Conservation (phyloP, 2,888 invertebrate species). For the Apodemia hepburni region DNA sequence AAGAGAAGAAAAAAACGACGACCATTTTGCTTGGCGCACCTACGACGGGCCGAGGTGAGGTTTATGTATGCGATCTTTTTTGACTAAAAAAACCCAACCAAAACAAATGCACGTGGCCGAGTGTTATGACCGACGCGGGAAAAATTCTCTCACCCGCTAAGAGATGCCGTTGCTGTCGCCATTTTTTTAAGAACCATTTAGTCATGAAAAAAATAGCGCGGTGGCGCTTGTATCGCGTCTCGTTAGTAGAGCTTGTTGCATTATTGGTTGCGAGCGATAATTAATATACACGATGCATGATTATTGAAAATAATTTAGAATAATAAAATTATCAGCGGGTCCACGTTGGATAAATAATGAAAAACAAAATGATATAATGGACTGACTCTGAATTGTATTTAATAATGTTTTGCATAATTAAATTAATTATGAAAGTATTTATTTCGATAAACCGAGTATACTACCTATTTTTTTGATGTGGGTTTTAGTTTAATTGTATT, state of each 20-base stretch:
- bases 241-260: slow-evolving; percentile 21
- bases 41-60: slow-evolving; percentile 65
- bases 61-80: slow-evolving; percentile 76
- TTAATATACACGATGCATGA: slow-evolving; percentile 28
- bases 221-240: slow-evolving; percentile 56
- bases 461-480: slow-evolving; percentile 2
- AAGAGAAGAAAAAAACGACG: slow-evolving; percentile 80
- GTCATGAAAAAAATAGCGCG: slow-evolving; percentile 62
- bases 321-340: slow-evolving; percentile 31
- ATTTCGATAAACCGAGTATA: slow-evolving; percentile 15
- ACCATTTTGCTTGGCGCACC: slow-evolving; percentile 78
- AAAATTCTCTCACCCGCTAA: slow-evolving; percentile 68
- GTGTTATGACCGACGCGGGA: slow-evolving; percentile 75
- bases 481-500: not conserved
- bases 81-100: slow-evolving; percentile 75
- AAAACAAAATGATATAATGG: slow-evolving; percentile 30
- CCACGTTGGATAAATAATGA: slow-evolving; percentile 27
- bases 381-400: slow-evolving; percentile 19
- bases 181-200: slow-evolving; percentile 60
- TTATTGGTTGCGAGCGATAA: slow-evolving; percentile 25
- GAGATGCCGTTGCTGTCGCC: slow-evolving; percentile 73
- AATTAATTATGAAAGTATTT: slow-evolving; percentile 18
- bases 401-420: slow-evolving; percentile 22
- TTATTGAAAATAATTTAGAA: slow-evolving; percentile 34
- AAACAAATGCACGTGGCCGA: slow-evolving; percentile 79